These are phyloP conservation scores for Hipposideros armiger DNA, from an alignment of 2,113 vertebrate genomes.

Conservation along the genomic window DNA sequence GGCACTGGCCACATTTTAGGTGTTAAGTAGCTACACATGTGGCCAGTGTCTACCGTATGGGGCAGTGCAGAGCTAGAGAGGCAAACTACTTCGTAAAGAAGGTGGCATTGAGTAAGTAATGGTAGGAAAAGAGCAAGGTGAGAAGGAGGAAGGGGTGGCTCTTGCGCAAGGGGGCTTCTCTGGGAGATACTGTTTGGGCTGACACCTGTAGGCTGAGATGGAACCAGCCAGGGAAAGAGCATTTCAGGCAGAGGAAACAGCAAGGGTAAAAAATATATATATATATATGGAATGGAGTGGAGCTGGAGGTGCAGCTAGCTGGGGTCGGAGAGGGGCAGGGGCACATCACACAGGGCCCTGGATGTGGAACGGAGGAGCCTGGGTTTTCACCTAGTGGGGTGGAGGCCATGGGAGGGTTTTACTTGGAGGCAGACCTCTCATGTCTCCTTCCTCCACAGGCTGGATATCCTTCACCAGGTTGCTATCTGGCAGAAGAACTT, in stretches of 20 bases:
- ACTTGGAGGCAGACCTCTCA: background rate
- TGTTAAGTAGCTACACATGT: background rate
- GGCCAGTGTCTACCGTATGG: background rate
- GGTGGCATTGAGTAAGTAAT: background rate
- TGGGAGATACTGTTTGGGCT: background rate
- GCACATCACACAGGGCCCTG: background rate
- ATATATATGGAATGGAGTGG: background rate
- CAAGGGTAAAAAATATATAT: too few species aligned
- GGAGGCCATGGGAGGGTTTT: background rate
- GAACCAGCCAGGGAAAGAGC: background rate
- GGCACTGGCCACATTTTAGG: background rate
- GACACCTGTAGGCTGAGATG: background rate
- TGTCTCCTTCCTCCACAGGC: slow-evolving; percentile 77
- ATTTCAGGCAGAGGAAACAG: background rate
- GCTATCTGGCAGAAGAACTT: slow-evolving; percentile 93
- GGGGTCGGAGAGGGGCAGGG: background rate
- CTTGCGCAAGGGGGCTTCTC: background rate
- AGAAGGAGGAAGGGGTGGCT: background rate
- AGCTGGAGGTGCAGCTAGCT: background rate
- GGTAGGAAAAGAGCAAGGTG: background rate
- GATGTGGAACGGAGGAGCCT: too few species aligned
- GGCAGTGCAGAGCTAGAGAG: background rate
- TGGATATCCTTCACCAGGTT: slow-evolving; percentile 92
- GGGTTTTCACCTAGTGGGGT: background rate
- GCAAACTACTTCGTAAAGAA: background rate